Evolutionary conservation across 2,113 vertebrate genomes (phyloP).

Genomic region (Antechinus flavipes): DNA sequence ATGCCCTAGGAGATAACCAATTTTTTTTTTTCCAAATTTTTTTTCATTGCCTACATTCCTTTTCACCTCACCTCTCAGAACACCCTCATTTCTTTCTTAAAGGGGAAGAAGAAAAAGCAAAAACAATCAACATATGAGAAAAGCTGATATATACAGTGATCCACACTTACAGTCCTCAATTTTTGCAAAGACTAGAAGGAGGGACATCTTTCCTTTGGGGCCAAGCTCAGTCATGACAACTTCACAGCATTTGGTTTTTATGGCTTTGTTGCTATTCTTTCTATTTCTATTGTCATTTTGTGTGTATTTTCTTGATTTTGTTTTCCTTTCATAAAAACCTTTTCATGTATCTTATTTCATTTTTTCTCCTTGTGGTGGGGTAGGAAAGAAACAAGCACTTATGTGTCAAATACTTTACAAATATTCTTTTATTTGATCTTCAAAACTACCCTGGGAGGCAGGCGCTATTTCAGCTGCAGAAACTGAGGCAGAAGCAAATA

Average conservation of each 20-base stretch:
- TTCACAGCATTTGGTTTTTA: too few relatives aligned
- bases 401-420: not conserved
- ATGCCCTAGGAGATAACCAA: too few relatives aligned
- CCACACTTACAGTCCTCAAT: not conserved
- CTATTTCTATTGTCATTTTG: not conserved
- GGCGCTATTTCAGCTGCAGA: not conserved
- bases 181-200: not conserved
- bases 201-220: not conserved
- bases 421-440: not conserved
- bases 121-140: not conserved
- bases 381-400: not conserved
- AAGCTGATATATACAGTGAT: not conserved
- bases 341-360: not conserved
- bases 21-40: not conserved
- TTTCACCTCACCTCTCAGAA: not conserved
- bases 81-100: not conserved
- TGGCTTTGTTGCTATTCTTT: not conserved
- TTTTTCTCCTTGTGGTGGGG: too few relatives aligned
- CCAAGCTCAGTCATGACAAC: too few relatives aligned
- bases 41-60: not conserved
- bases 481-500: not conserved
- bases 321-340: not conserved
- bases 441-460: too few relatives aligned
- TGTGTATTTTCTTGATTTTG: not conserved
- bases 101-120: not conserved